Base-by-base conservation (phyloP, 1,140 invertebrate species). In the Epicauta chinensis region DNA sequence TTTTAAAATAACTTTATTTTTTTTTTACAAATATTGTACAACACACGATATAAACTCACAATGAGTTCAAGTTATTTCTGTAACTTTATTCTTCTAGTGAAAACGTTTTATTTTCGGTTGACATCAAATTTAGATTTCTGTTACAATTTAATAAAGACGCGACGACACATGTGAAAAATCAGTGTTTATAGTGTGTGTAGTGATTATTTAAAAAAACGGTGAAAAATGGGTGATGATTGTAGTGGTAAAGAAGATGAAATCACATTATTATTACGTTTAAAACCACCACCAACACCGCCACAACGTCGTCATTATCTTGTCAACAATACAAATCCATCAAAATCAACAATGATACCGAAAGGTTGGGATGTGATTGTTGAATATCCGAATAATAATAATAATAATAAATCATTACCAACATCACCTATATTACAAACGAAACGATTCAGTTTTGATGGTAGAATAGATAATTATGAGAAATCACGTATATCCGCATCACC, bases 361-460 rank as follows among this genome's bases (percentile, higher is more conserved):
- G 58, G 58, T 16, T 62, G 61, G 61, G 61, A 62, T 50, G 58
- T 62, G 11, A 50, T 60, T 16, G 56, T 62, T 6, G 58, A 62
- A 17, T 41, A 48, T 11, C 41, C 36, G 9, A 45, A 56, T 16
- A 39, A 31, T 13, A 37, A 37, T 14, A 31, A 40, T 2, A 47
- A 32, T 32, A 50, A 42, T 41, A 5, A n/a, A 17, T 23, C 12
- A 44, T 31, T 10, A 16, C 41, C n/a, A 37, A 31, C 1, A 31
- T 42, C 32, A 12, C 12, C 32, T 7, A 12, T 12, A 34, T 34
- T 12, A 34, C 32, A 11, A 1, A 11, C 32, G 11, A 34, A 34
- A n/a, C 32, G 32, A n/a, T 34, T 34, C 10, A 34, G 32, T 34
- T 34, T n/a, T 34, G 32, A 34, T 34, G 32, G 3, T 5, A 34